Percentiles rank a stretch among this genome's conserved stretches.
phyloP scores from a whole-genome alignment of 1,140 invertebrate species.

The Scaptomyza pallida region DNA sequence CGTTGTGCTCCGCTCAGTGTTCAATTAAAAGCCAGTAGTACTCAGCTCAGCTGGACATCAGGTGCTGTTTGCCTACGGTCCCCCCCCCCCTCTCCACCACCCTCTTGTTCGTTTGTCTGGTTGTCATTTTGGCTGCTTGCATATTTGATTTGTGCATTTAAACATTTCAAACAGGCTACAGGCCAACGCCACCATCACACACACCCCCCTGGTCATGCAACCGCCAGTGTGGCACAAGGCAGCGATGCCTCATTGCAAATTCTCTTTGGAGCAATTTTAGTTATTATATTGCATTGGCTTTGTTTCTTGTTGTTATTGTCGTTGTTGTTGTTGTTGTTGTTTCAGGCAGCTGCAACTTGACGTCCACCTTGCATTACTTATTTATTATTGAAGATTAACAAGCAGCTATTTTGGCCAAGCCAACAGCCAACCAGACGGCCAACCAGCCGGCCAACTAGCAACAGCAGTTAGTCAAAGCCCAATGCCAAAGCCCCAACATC shows the following conservation, averaged over 20 bases:
- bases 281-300: constrained; percentile 81
- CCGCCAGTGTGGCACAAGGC: constrained; percentile 25
- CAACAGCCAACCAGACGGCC: constrained; percentile 22
- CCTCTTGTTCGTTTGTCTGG: constrained; percentile 18
- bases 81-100: too few species aligned
- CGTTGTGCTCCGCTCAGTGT: constrained; percentile 40
- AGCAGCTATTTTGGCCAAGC: constrained; percentile 57
- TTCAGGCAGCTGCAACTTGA: constrained; percentile 59
- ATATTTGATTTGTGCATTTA: constrained; percentile 82
- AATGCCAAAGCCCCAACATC: constrained; percentile 15
- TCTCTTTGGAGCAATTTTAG: constrained; percentile 80
- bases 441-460: constrained; percentile 23
- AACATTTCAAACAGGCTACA: constrained; percentile 73
- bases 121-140: constrained; percentile 68
- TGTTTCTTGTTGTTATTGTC: constrained; percentile 50
- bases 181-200: constrained; percentile 1
- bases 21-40: constrained; percentile 66
- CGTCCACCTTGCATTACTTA: constrained; percentile 69
- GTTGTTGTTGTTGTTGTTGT: constrained; percentile 24
- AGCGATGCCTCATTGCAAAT: constrained; percentile 71
- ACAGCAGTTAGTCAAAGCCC: constrained; percentile 1
- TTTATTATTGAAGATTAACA: constrained; percentile 81
- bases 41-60: constrained; percentile 59
- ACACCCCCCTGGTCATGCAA: neutral
- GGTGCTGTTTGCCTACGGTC: constrained; percentile 43